These are phyloP conservation scores for Ophiodon elongatus DNA, from an alignment of 2,113 vertebrate genomes.

Conservation along the genomic window DNA sequence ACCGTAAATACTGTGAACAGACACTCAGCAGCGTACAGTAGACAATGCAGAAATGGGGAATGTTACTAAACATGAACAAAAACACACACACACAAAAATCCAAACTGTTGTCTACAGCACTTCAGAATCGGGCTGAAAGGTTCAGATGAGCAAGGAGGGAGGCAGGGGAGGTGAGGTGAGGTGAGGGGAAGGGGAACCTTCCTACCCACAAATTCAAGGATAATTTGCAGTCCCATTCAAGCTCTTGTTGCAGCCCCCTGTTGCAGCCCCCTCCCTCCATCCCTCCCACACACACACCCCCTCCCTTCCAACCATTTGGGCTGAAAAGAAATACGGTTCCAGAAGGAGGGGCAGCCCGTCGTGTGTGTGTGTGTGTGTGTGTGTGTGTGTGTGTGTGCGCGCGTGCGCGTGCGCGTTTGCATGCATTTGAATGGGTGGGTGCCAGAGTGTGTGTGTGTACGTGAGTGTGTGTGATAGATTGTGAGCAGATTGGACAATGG, in stretches of 20 bases:
- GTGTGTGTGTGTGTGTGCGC: constrained; percentile 22
- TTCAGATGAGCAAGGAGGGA: constrained; percentile 12
- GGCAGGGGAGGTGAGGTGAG: background rate
- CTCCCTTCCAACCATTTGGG: constrained; percentile 57
- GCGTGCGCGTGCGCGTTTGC: constrained; percentile 11
- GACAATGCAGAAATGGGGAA: background rate
- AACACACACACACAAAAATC: background rate
- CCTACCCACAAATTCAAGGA: constrained; percentile 74
- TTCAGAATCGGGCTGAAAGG: constrained; percentile 10
- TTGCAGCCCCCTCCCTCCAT: constrained; percentile 43
- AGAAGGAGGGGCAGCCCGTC: constrained; percentile 58
- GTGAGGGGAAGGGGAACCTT: constrained; percentile 19
- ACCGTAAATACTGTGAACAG: background rate
- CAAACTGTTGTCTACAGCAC: constrained; percentile 6
- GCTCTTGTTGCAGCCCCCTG: constrained; percentile 68
- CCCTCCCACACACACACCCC: constrained; percentile 8
- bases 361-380: constrained; percentile 17
- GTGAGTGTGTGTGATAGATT: constrained; percentile 56
- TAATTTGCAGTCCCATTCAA: constrained; percentile 78
- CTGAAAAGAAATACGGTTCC: constrained; percentile 82
- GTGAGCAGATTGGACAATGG: constrained; percentile 71
- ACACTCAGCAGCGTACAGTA: background rate
- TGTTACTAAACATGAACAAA: constrained; percentile 19
- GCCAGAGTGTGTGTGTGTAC: constrained; percentile 13
- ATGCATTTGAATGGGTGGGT: constrained; percentile 47